Percentiles rank a stretch among this genome's conserved stretches.
These are phyloP conservation scores for Uria lomvia DNA, from an alignment of 2,113 vertebrate genomes.

Conservation along the genomic window DNA sequence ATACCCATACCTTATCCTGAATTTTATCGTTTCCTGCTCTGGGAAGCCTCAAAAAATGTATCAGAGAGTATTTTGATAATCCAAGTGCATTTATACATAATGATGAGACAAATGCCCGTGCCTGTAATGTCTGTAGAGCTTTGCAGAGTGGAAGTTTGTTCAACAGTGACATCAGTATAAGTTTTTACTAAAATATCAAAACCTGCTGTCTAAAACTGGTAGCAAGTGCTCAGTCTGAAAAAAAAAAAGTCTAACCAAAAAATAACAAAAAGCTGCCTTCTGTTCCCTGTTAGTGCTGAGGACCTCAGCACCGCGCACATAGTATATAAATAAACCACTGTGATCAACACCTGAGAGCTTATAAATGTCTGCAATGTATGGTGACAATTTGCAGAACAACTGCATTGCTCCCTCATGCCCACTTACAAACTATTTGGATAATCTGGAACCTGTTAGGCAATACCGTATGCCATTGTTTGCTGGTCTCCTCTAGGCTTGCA, in stretches of 20 bases:
- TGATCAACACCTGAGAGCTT: conserved; percentile 49
- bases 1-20: not conserved
- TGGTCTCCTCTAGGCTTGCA: not conserved
- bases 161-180: not conserved
- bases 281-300: not conserved
- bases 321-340: conserved; percentile 44
- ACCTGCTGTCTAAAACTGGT: not conserved
- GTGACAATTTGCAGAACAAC: conserved; percentile 60
- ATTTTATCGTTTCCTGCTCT: not conserved
- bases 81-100: not conserved
- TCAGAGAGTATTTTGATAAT: not conserved
- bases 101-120: not conserved
- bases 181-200: conserved; percentile 1
- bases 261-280: not conserved
- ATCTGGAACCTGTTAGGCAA: conserved; percentile 46
- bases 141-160: not conserved
- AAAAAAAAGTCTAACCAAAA: not conserved
- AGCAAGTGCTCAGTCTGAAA: not conserved
- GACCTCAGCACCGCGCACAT: not conserved
- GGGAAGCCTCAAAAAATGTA: not conserved
- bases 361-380: conserved; percentile 43
- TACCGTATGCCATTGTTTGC: conserved; percentile 5
- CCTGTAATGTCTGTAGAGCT: not conserved
- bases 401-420: conserved; percentile 40
- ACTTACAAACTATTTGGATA: conserved; percentile 44